phyloP scores from a whole-genome alignment of 2,113 vertebrate genomes.

The Lasiurus borealis region DNA sequence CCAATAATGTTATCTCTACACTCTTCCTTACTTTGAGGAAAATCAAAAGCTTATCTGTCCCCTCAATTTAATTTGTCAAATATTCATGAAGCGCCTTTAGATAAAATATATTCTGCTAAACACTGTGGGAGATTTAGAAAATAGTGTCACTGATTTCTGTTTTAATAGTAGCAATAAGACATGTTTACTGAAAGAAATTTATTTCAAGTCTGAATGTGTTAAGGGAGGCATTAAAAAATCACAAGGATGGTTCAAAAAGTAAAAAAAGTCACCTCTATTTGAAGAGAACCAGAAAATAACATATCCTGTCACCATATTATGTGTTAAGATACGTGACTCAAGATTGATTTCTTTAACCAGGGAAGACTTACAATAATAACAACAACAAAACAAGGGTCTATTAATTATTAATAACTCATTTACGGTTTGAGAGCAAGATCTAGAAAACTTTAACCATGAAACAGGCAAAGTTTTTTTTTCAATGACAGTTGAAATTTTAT shows the following conservation, averaged over 20 bases:
- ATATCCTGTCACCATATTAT: neutral
- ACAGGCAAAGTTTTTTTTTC: neutral
- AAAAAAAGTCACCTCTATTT: neutral
- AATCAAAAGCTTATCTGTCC: slow-evolving; percentile 10
- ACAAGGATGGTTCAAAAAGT: slow-evolving; percentile 24
- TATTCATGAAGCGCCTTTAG: neutral
- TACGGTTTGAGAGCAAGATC: neutral
- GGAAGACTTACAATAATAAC: neutral
- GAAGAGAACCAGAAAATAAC: neutral
- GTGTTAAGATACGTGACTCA: neutral
- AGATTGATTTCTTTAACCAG: neutral
- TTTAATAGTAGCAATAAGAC: slow-evolving; percentile 54
- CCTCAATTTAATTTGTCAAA: slow-evolving; percentile 62
- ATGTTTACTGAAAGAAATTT: slow-evolving; percentile 6
- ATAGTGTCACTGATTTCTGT: neutral
- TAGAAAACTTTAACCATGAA: neutral
- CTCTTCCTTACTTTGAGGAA: neutral
- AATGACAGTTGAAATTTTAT: neutral
- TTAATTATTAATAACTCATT: neutral
- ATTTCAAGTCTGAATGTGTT: slow-evolving; percentile 29
- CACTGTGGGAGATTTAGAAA: slow-evolving; percentile 44
- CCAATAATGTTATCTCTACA: slow-evolving; percentile 7
- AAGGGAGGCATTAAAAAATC: slow-evolving; percentile 22
- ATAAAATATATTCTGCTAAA: slow-evolving; percentile 49
- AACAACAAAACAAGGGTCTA: neutral